Base-by-base conservation (phyloP, 2,113 vertebrate species). In the Pimephales promelas region DNA sequence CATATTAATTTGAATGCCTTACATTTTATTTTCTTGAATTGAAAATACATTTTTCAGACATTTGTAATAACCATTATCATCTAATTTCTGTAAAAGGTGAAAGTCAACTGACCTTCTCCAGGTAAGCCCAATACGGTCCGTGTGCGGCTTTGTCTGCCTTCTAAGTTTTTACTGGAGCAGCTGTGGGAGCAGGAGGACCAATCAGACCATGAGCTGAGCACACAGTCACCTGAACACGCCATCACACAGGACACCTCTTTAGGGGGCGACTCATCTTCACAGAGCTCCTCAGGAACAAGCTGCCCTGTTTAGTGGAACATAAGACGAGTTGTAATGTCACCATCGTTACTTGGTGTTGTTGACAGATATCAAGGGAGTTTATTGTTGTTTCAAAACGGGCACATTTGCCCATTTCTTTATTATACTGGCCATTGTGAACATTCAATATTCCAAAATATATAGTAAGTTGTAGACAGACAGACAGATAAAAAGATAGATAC, bases 141-240 rank as follows among this genome's bases (percentile, higher is more conserved):
- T 28, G 91, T 94, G 81, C 98, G 96, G 88, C 94, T 97, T 71
- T 99, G 97, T 64, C 89, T 95, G 24, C 97, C 98, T 84, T 97
- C 97, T 0, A 94, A 87, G 0, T 89, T 97, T 87, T 94, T 98
- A 85, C 90, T 93, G 84, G 96, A 94, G 85, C 98, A 99, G 62
- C 96, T 96, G 82, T 96, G 96, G 59, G 98, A 98, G 88, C 98
- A 99, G 0, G 91, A 36, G 1, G 97, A 97, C 98, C 98, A 99
- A 0, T 68, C 57, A 0, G 95, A 95, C 98, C 98, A 99, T 79
- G 95, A 90, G 0, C 94, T 94, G 22, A 97, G 79, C 43, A 97
- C 96, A 71, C 98, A 99, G 84, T 98, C 98, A 81, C 90, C 91
- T 0, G 93, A 90, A 88, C 98, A 99, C 0, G 96, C 91, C 79